Conservation (phyloP, 2,888 invertebrate species). For the Cataglyphis albicans region DNA sequence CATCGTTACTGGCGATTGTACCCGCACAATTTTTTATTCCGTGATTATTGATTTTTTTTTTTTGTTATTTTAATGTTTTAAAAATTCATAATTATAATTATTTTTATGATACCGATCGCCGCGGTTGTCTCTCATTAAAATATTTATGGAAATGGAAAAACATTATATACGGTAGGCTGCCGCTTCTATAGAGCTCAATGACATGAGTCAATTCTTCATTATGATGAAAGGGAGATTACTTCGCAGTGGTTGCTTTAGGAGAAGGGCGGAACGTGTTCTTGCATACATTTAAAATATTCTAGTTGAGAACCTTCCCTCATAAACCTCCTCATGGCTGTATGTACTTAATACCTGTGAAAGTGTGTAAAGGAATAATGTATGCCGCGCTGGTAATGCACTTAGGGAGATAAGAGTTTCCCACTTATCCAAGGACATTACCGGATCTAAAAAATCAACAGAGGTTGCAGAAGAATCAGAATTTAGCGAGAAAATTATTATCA, state of each 20-base stretch:
- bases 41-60: neutral
- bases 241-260: conserved; percentile 75
- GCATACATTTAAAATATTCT: conserved; percentile 82
- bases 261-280: conserved; percentile 81
- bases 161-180: conserved; percentile 63
- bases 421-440: conserved; percentile 72
- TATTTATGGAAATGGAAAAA: conserved; percentile 19
- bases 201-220: conserved; percentile 74
- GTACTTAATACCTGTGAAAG: conserved; percentile 74
- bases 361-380: conserved; percentile 74
- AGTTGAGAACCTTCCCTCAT: conserved; percentile 74
- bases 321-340: conserved; percentile 72
- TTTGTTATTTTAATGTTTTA: neutral
- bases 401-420: conserved; percentile 77
- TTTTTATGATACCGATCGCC: conserved; percentile 1
- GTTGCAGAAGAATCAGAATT: conserved; percentile 69
- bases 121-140: conserved; percentile 15
- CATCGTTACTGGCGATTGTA: conserved; percentile 66
- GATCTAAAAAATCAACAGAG: conserved; percentile 68
- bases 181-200: conserved; percentile 62
- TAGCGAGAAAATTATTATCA: conserved; percentile 43
- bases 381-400: conserved; percentile 79
- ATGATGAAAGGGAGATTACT: conserved; percentile 79
- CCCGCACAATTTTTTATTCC: conserved; percentile 70
- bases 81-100: neutral